Evolutionary conservation across 2,888 invertebrate species (phyloP).

Genomic region (Drosophila prolongata): DNA sequence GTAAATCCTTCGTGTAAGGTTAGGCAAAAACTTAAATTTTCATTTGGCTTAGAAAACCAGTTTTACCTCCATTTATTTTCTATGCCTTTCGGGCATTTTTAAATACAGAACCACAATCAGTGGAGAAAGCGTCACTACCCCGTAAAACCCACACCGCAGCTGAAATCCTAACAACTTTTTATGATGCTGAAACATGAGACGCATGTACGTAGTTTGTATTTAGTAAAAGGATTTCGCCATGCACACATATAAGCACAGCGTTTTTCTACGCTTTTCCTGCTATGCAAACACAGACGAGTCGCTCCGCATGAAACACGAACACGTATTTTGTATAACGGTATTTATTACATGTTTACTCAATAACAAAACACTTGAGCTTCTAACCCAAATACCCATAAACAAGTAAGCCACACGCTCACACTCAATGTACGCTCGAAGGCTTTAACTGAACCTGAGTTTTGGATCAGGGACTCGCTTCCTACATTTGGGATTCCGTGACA

Average conservation of each 20-base stretch:
- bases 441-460: conserved; percentile 18
- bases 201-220: conserved; percentile 65
- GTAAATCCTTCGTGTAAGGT: not conserved
- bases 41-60: not conserved
- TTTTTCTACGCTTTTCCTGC: conserved; percentile 40
- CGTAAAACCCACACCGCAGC: conserved; percentile 34
- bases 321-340: conserved; percentile 71
- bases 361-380: conserved; percentile 74
- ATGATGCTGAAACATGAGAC: conserved; percentile 67
- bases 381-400: conserved; percentile 74
- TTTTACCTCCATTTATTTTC: conserved; percentile 24
- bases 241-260: not conserved
- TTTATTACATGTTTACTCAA: conserved; percentile 75
- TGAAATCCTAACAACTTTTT: conserved; percentile 57
- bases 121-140: conserved; percentile 24
- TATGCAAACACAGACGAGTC: conserved; percentile 64
- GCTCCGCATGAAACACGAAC: conserved; percentile 50
- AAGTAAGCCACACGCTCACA: conserved; percentile 52
- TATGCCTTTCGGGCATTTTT: conserved; percentile 67
- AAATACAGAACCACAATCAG: conserved; percentile 45
- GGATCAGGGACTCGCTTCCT: conserved; percentile 20
- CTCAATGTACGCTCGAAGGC: conserved; percentile 4
- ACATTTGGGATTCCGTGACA: conserved; percentile 8
- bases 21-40: conserved; percentile 6
- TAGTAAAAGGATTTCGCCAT: conserved; percentile 67